phyloP scores from a whole-genome alignment of 2,797 vertebrate genomes.

The Anisognathus igniventris region DNA sequence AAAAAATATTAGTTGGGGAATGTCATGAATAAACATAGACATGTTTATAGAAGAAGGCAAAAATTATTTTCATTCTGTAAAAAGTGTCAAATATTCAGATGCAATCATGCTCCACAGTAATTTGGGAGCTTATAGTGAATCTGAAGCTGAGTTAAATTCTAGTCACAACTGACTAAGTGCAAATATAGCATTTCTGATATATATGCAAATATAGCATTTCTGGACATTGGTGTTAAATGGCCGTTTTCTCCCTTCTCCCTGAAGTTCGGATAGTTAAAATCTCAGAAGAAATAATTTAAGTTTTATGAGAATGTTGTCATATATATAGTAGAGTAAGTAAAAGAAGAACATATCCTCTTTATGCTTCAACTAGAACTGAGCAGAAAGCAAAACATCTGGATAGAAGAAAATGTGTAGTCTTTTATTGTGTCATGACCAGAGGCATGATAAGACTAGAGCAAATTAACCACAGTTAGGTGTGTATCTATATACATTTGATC shows the following conservation, averaged over 20 bases:
- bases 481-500: neutral
- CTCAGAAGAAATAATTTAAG: neutral
- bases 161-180: neutral
- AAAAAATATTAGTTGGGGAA: neutral
- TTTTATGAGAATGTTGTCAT: neutral
- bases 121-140: neutral
- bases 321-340: neutral
- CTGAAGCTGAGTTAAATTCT: neutral
- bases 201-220: neutral
- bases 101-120: neutral
- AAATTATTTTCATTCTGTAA: neutral
- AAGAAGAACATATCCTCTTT: neutral
- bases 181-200: neutral
- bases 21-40: conserved; percentile 15
- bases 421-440: neutral
- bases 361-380: neutral
- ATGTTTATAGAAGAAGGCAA: neutral
- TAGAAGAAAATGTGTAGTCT: neutral
- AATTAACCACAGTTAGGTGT: neutral
- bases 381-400: neutral
- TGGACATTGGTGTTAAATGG: neutral
- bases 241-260: neutral
- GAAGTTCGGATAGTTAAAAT: neutral
- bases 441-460: neutral
- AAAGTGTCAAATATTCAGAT: neutral